phyloP scores from a whole-genome alignment of 2,113 vertebrate species.

The Aldabrachelys gigantea region DNA sequence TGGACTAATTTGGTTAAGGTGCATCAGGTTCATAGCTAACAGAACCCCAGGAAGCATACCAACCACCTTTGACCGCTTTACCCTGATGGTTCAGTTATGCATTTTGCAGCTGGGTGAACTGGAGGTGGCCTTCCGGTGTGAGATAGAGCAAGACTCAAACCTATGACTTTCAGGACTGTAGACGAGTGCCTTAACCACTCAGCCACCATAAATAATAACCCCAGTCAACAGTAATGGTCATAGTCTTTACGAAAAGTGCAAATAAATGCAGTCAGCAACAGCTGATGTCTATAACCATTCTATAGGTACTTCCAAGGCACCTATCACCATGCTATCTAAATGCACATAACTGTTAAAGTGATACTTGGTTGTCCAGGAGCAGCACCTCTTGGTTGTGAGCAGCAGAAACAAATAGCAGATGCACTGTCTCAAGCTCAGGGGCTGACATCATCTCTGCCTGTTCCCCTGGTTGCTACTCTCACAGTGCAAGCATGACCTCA shows the following conservation, averaged over 20 bases:
- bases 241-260: not conserved
- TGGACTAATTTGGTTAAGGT: not conserved
- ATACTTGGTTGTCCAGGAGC: not conserved
- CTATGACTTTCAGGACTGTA: not conserved
- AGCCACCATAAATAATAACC: not conserved
- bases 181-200: not conserved
- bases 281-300: not conserved
- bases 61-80: too few relatives aligned
- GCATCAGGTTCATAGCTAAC: not conserved
- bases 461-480: not conserved
- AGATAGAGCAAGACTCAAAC: not conserved
- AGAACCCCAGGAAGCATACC: not conserved
- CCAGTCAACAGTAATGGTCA: accelerated
- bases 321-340: not conserved
- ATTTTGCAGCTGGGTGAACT: not conserved
- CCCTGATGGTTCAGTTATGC: not conserved
- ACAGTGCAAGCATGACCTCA: not conserved
- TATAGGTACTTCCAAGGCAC: not conserved
- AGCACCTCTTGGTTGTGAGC: not conserved
- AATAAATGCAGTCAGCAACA: not conserved
- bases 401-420: not conserved
- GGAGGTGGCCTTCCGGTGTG: not conserved
- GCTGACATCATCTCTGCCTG: not conserved
- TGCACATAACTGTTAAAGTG: not conserved
- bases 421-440: not conserved